A percentile compares a stretch with the other conserved stretches of the same genome.
Evolutionary conservation across 2,113 vertebrate genomes (phyloP).

Genomic region (Sardina pilchardus): DNA sequence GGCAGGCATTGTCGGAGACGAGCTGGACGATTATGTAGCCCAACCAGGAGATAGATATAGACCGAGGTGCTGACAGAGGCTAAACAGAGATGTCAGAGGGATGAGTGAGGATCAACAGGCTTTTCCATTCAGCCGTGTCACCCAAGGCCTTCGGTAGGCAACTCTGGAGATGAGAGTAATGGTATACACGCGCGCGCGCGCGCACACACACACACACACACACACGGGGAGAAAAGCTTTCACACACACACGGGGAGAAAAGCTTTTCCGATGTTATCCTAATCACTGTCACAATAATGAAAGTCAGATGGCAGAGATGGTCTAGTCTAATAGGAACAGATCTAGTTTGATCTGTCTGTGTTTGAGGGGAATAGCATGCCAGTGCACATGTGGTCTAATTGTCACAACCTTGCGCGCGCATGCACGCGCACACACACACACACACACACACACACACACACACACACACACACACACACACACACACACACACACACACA

Average conservation of each 20-base stretch:
- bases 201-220: no score
- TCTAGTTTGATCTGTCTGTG: no score
- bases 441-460: conserved; percentile 7
- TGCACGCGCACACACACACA: neutral
- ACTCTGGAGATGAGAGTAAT: neutral
- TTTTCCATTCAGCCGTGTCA: neutral
- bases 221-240: no score
- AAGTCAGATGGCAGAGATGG: no score
- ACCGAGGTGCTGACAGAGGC: neutral
- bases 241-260: neutral
- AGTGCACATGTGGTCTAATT: no score
- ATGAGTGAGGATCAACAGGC: neutral
- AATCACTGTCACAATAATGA: no score
- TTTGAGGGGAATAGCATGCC: no score
- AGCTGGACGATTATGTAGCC: neutral
- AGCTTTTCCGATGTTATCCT: no score
- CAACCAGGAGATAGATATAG: neutral
- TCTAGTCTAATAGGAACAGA: no score
- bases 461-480: neutral
- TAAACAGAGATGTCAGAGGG: neutral
- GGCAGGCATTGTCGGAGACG: neutral
- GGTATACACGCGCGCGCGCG: no score
- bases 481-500: conserved; percentile 24
- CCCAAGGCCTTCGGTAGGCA: neutral
- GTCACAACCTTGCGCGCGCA: no score